A percentile compares a stretch with the other conserved stretches of the same genome.
These are phyloP conservation scores for Parnassius glacialis DNA, from an alignment of 2,888 invertebrate species.

Conservation along the genomic window DNA sequence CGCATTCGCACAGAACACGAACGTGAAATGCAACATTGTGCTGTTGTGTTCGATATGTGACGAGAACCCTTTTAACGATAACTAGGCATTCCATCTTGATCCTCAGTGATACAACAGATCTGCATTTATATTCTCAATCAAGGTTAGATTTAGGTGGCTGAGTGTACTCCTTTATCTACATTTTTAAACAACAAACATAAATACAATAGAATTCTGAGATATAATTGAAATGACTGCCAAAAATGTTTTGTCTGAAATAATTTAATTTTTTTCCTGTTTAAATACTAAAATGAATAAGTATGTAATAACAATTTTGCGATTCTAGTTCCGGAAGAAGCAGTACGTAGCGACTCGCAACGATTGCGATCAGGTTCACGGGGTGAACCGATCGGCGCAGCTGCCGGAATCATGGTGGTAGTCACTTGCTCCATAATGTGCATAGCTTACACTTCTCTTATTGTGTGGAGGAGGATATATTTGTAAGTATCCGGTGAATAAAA, in stretches of 20 bases:
- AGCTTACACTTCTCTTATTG: slow-evolving; percentile 65
- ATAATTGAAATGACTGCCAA: no score
- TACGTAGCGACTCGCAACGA: slow-evolving; percentile 55
- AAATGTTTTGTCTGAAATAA: background rate
- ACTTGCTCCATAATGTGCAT: slow-evolving; percentile 66
- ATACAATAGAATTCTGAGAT: no score
- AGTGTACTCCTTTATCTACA: no score
- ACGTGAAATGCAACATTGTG: no score
- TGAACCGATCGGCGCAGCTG: slow-evolving; percentile 61
- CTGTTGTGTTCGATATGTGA: no score
- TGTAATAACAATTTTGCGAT: slow-evolving; percentile 25
- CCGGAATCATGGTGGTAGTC: slow-evolving; percentile 68
- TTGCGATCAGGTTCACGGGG: slow-evolving; percentile 41
- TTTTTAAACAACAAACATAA: background rate
- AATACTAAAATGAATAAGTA: background rate
- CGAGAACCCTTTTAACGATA: no score
- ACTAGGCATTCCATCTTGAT: no score
- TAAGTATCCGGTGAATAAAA: slow-evolving; percentile 42
- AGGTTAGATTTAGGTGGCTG: no score
- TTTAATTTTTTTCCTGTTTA: background rate
- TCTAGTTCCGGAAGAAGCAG: slow-evolving; percentile 45
- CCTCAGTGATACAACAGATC: no score
- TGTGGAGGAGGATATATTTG: slow-evolving; percentile 72
- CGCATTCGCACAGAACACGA: no score
- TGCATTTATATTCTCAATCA: no score